Base-by-base conservation (phyloP, 1,140 invertebrate genomes). In the Drosophila orena region DNA sequence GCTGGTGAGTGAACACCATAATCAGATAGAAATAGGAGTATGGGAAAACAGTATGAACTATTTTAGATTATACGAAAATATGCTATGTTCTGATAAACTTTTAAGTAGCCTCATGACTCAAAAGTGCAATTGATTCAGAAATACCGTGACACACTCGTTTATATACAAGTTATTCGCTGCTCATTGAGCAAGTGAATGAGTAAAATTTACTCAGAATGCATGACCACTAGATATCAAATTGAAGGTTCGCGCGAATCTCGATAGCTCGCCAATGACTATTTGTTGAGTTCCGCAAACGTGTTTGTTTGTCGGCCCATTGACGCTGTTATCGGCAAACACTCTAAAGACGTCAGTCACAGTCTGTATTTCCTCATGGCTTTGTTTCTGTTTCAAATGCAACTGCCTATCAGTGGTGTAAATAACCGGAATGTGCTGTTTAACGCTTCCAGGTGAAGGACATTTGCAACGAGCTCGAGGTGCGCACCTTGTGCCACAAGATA, bases 401-500 rank as follows among this genome's bases (percentile, higher is more conserved):
- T 35, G 34, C 30, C 52, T 50, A 68, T 65, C 64, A 42, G 35
- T 27, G 6, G 30, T 17, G 40, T 44, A 56, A 70, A 66, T 66
- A 50, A 58, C 50, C 15, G 10, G 27, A 49, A 24, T 14, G 3
- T 53, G 4, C 38, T 53, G 53, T 24, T 24, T 15, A 17, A 42
- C 55, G 11, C 24, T 24, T 5, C 27, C 22, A 97, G 96, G 96
- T 97, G 56, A 98, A 98, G 93, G 98, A 98, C 92, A 98, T 99
- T 81, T 99, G 97, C 93, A 98, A 98, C 93, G 98, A 99, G 92
- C 93, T 99, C 81, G 98, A 99, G 84, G 96, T 99, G 17, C 95
- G 97, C 60, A 97, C 97, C 14, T 92, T 99, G 71, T 98, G 98
- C 91, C 97, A 98, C 93, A 99, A 99, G 93, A 99, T 99, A 85